phyloP scores from a whole-genome alignment of 1,140 invertebrate genomes.

The Zaprionus ghesquierei region DNA sequence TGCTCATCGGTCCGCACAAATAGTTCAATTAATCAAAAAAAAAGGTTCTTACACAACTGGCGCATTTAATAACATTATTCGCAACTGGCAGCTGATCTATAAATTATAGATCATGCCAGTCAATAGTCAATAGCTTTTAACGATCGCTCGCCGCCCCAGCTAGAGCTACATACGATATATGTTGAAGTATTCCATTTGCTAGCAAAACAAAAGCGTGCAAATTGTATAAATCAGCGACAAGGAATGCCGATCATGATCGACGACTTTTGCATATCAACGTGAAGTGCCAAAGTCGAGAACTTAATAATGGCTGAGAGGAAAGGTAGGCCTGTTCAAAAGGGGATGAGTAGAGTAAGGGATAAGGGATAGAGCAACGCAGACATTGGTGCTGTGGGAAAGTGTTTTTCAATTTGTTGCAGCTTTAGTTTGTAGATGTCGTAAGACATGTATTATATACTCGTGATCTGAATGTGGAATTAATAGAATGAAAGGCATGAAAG shows the following conservation, averaged over 20 bases:
- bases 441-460: background rate
- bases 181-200: background rate
- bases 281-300: slow-evolving; percentile 2
- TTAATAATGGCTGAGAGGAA: background rate
- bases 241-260: slow-evolving; percentile 45
- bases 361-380: background rate
- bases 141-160: slow-evolving; percentile 31
- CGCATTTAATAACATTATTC: slow-evolving; percentile 76
- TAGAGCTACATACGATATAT: background rate
- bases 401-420: no score
- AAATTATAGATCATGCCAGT: slow-evolving; percentile 78
- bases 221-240: slow-evolving; percentile 40
- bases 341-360: background rate
- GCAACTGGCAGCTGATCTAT: slow-evolving; percentile 59
- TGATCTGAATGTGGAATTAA: background rate
- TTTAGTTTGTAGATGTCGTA: no score
- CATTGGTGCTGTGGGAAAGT: background rate
- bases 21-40: slow-evolving; percentile 76
- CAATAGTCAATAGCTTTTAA: slow-evolving; percentile 70
- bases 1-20: slow-evolving; percentile 72
- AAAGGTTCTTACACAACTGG: slow-evolving; percentile 61
- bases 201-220: slow-evolving; percentile 44
- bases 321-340: background rate
- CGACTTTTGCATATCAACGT: slow-evolving; percentile 31
- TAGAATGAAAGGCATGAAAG: background rate